Evolutionary conservation across 2,113 vertebrate species (phyloP), one percentile per base, ranked within the genome.

Genomic region (Machaerirhynchus nigripectus): DNA sequence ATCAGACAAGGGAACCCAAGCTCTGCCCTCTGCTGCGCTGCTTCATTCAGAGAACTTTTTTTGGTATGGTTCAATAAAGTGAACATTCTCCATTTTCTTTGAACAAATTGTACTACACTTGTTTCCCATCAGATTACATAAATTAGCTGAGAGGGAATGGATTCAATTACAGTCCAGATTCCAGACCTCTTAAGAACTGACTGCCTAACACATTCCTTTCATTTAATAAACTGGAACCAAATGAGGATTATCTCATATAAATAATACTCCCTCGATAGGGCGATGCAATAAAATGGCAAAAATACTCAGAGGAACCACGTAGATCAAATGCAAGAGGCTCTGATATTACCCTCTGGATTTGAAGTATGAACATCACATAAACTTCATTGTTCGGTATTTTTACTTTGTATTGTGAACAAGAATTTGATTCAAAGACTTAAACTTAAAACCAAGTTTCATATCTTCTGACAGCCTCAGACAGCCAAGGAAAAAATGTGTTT

Each of bases 191-290:
- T 83, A 89, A 95, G 84, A 90, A 64, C 79, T 81, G 40, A 89
- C 77, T 89, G 93, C 78, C 76, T 95, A 87, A 96, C 94, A 84
- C 95, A 95, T 96, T 97, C 92, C 92, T 95, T 95, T 96, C 57
- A 78, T 95, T 95, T 95, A 95, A 95, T 83, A 96, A 92, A 94
- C 91, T 87, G 84, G 76, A 97, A 97, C 91, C 87, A 85, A 97
- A 96, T 85, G 92, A 95, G 40, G 57, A 93, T 95, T 90, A 87
- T 87, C 93, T 80, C 87, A 90, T 84, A 96, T 70, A 95, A 97
- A 93, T 93, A 97, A 97, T 71, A 73, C 31, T 96, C 89, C 82
- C 92, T 95, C 6, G 7, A 94, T 70, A 91, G 70, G 59, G 53
- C 76, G 42, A 56, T 17, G 61, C 73, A 86, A 81, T 93, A 91